Evolutionary conservation across 2,113 vertebrate species (phyloP).

Genomic region (Amia ocellicauda): DNA sequence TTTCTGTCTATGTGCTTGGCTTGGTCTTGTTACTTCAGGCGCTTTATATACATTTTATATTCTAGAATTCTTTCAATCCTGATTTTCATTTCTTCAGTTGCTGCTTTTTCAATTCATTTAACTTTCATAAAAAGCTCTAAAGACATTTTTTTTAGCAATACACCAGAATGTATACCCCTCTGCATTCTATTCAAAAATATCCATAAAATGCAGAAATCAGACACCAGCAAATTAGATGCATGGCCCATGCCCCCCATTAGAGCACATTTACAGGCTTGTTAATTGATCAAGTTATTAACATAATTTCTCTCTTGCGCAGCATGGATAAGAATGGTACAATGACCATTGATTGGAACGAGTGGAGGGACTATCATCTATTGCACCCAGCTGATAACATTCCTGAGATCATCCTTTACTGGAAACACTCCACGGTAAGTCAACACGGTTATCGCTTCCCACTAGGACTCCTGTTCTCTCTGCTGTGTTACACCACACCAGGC

Average conservation of each 20-base stretch:
- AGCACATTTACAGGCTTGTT: neutral
- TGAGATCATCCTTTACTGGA: conserved; percentile 97
- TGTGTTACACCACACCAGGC: too few relatives aligned
- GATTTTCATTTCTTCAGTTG: neutral
- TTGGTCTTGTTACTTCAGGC: conserved; percentile 11
- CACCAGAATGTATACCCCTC: too few relatives aligned
- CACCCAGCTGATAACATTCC: conserved; percentile 91
- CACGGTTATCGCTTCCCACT: neutral
- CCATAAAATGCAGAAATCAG: neutral
- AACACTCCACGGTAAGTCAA: conserved; percentile 86
- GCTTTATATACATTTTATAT: neutral
- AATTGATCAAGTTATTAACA: neutral
- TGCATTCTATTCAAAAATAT: too few relatives aligned
- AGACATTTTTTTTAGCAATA: too few relatives aligned
- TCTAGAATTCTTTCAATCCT: neutral
- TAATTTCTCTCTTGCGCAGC: conserved; percentile 51
- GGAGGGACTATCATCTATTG: conserved; percentile 89
- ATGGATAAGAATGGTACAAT: conserved; percentile 96
- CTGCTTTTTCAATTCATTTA: neutral
- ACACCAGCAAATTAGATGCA: neutral
- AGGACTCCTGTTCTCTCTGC: neutral
- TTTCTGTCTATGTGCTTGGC: conserved; percentile 46
- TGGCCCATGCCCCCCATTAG: neutral
- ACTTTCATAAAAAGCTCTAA: too few relatives aligned
- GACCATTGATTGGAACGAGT: conserved; percentile 96